These are phyloP conservation scores for Vanessa atalanta DNA, from an alignment of 1,140 invertebrate species.

Conservation along the genomic window DNA sequence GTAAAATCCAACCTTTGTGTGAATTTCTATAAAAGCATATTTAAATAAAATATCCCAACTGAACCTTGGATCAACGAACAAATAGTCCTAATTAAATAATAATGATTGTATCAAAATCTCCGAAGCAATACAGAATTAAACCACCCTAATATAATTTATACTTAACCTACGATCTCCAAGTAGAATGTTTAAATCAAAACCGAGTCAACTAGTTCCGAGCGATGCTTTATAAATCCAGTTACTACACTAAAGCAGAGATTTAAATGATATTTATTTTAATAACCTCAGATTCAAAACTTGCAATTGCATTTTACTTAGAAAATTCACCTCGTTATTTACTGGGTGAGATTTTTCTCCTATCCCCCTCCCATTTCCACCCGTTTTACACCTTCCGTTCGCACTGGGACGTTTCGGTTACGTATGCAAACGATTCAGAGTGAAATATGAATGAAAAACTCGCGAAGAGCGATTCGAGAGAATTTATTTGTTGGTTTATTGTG, in stretches of 20 bases:
- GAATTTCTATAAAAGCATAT: too few species aligned
- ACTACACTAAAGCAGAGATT: not conserved
- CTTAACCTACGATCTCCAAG: not conserved
- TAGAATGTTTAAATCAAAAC: slow-evolving; percentile 21
- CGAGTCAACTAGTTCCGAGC: slow-evolving; percentile 1
- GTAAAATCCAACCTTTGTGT: too few species aligned
- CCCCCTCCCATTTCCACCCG: slow-evolving; percentile 17
- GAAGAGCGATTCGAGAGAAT: not conserved
- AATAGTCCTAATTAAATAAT: too few species aligned
- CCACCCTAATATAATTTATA: not conserved
- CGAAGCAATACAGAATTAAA: not conserved
- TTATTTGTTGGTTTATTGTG: not conserved
- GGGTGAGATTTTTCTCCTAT: slow-evolving; percentile 17
- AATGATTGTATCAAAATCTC: not conserved
- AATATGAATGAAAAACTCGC: slow-evolving; percentile 29
- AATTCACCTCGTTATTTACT: slow-evolving; percentile 34
- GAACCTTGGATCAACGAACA: too few species aligned
- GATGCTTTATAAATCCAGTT: slow-evolving; percentile 11
- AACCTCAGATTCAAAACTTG: slow-evolving; percentile 21
- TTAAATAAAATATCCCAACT: too few species aligned
- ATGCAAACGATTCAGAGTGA: slow-evolving; percentile 43
- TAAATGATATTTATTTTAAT: slow-evolving; percentile 22
- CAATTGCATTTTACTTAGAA: slow-evolving; percentile 30
- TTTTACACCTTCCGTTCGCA: slow-evolving; percentile 39
- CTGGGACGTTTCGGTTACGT: slow-evolving; percentile 41